Conservation (phyloP, 2,888 invertebrate genomes). For the Andricus quercusramuli region DNA sequence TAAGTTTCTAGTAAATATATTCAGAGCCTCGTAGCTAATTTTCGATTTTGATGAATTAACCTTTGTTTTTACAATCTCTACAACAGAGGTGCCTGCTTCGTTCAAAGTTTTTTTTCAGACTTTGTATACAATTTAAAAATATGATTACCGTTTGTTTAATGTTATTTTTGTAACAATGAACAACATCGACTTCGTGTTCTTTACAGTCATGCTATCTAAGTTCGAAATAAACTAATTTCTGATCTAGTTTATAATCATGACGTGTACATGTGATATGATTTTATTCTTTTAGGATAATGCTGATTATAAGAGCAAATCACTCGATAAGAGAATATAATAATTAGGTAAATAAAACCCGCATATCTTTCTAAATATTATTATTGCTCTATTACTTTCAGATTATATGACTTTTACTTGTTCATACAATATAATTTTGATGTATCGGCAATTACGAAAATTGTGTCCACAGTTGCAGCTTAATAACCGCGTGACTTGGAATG, state of each 20-base stretch:
- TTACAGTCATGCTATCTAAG: background rate
- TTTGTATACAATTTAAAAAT: too few species aligned
- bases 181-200: background rate
- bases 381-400: background rate
- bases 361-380: too few species aligned
- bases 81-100: too few species aligned
- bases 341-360: background rate
- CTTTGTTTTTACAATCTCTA: too few species aligned
- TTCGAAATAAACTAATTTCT: background rate
- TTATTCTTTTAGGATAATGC: background rate
- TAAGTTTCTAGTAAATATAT: background rate
- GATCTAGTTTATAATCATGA: background rate
- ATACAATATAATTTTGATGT: background rate
- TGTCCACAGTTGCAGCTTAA: background rate
- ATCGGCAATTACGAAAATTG: background rate
- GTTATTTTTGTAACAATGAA: background rate
- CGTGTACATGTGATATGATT: background rate
- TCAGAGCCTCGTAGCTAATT: background rate
- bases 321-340: background rate
- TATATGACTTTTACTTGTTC: background rate
- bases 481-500: background rate
- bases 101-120: too few species aligned
- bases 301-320: background rate
- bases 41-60: background rate
- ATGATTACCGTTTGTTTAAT: background rate